Percentiles rank a stretch among this genome's conserved stretches.
phyloP scores from a whole-genome alignment of 2,888 invertebrate species.

The Cheilosia pagana region DNA sequence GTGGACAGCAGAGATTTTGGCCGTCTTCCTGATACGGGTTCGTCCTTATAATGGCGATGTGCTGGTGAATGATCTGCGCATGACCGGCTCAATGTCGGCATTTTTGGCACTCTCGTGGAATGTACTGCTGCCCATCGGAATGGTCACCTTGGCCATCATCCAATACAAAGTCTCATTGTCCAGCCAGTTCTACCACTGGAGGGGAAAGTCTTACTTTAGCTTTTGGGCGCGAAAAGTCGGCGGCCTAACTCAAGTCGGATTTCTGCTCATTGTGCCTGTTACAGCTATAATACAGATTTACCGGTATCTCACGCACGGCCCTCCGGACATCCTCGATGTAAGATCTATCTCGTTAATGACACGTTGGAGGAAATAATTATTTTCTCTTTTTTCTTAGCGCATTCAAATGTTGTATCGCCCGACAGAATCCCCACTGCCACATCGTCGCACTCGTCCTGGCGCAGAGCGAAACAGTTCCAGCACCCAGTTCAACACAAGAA shows the following conservation, averaged over 20 bases:
- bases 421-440: constrained; percentile 84
- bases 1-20: constrained; percentile 90
- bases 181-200: constrained; percentile 88
- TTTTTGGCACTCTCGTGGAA: constrained; percentile 94
- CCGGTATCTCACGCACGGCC: constrained; percentile 91
- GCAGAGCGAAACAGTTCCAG: constrained; percentile 70
- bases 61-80: constrained; percentile 82
- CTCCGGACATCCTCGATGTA: constrained; percentile 94
- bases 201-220: constrained; percentile 90
- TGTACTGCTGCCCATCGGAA: constrained; percentile 91
- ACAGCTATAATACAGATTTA: constrained; percentile 86
- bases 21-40: constrained; percentile 94
- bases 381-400: constrained; percentile 85
- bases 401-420: constrained; percentile 93
- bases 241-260: constrained; percentile 89
- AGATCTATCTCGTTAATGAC: constrained; percentile 82
- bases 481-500: constrained; percentile 48
- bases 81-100: constrained; percentile 85
- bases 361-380: background rate
- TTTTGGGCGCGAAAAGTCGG: constrained; percentile 92
- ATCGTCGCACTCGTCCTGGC: constrained; percentile 77
- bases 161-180: constrained; percentile 89
- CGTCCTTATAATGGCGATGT: constrained; percentile 91
- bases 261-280: constrained; percentile 88
- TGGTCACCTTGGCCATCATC: constrained; percentile 90